phyloP scores from a whole-genome alignment of 2,888 invertebrate species.

The Melitaea athalia region DNA sequence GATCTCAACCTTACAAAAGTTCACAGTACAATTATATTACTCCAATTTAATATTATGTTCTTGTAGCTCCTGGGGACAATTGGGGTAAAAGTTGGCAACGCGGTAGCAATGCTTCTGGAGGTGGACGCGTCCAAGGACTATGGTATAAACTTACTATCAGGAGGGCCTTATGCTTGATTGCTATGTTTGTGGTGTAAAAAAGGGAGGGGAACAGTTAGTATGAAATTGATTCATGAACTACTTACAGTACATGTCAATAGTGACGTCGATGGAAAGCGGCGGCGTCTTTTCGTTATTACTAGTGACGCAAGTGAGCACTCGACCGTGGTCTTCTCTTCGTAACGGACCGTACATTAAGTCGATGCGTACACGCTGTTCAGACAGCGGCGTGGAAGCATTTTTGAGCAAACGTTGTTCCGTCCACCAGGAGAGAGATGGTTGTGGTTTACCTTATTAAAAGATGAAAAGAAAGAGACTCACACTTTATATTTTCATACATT shows the following conservation, averaged over 20 bases:
- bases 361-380: slow-evolving; percentile 85
- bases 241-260: slow-evolving; percentile 87
- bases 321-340: slow-evolving; percentile 84
- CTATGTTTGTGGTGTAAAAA: too few relatives aligned
- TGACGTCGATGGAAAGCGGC: slow-evolving; percentile 85
- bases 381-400: slow-evolving; percentile 81
- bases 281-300: slow-evolving; percentile 86
- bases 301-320: slow-evolving; percentile 85
- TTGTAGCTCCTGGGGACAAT: too few relatives aligned
- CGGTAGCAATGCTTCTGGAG: too few relatives aligned
- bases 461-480: neutral
- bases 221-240: slow-evolving; percentile 42
- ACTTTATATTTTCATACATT: neutral
- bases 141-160: too few relatives aligned
- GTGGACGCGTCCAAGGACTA: too few relatives aligned
- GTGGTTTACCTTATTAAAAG: slow-evolving; percentile 82
- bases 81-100: too few relatives aligned
- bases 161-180: too few relatives aligned
- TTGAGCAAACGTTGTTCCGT: slow-evolving; percentile 84
- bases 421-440: slow-evolving; percentile 86
- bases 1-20: too few relatives aligned
- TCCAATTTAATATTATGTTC: too few relatives aligned
- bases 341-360: slow-evolving; percentile 84
- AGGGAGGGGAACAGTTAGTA: neutral
- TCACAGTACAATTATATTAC: too few relatives aligned